phyloP scores from a whole-genome alignment of 2,888 invertebrate genomes.

The Tiphia femorata region DNA sequence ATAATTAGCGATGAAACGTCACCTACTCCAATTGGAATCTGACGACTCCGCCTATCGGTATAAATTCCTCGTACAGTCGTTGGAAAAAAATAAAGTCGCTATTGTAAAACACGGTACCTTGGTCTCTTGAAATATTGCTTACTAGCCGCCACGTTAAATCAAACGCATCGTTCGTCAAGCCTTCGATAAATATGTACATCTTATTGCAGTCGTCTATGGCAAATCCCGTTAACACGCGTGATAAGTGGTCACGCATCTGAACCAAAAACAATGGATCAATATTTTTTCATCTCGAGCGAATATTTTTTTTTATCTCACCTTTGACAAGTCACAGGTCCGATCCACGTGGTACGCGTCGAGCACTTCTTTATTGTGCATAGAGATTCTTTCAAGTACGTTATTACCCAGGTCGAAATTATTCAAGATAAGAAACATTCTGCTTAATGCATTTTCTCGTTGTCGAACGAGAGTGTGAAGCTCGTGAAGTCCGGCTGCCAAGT shows the following conservation, averaged over 20 bases:
- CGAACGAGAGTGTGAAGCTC: not conserved
- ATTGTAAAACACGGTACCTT: slow-evolving; percentile 19
- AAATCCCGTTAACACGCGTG: slow-evolving; percentile 23
- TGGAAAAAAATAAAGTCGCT: slow-evolving; percentile 17
- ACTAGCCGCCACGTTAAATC: slow-evolving; percentile 16
- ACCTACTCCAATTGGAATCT: slow-evolving; percentile 19
- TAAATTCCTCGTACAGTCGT: slow-evolving; percentile 21
- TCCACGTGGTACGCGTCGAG: not conserved
- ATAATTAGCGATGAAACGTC: not conserved
- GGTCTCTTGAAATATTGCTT: not conserved
- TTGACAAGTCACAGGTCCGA: not conserved
- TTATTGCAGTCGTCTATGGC: slow-evolving; percentile 12
- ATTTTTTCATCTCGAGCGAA: not conserved
- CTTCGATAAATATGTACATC: slow-evolving; percentile 28
- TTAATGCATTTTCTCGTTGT: slow-evolving; percentile 1
- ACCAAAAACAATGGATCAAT: not conserved
- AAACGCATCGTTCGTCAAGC: slow-evolving; percentile 18
- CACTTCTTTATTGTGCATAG: slow-evolving; percentile 13
- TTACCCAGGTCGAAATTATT: slow-evolving; percentile 5
- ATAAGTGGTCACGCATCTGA: not conserved
- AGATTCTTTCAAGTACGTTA: slow-evolving; percentile 9
- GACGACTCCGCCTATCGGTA: slow-evolving; percentile 11
- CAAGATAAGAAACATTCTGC: slow-evolving; percentile 23
- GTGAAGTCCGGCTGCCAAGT: slow-evolving; percentile 13
- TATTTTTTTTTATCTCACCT: too few species aligned